Conservation (phyloP, 1,140 invertebrate species). For the Drosophila virilis region DNA sequence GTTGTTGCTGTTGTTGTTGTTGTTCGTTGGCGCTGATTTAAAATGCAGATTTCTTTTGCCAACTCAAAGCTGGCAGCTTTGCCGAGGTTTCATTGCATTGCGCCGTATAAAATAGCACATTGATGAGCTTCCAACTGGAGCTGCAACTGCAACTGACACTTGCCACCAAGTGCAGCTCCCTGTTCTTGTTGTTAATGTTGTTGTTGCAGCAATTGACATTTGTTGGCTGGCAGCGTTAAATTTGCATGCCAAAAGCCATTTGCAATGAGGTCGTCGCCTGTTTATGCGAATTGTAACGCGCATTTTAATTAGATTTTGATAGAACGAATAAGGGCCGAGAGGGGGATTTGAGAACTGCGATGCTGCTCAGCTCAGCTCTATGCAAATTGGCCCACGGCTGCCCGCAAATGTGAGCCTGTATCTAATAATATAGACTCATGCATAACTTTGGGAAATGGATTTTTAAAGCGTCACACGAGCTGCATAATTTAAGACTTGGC, state of each 20-base stretch:
- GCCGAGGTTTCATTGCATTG: slow-evolving; percentile 57
- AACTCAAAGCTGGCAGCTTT: slow-evolving; percentile 28
- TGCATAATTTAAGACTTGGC: slow-evolving; percentile 21
- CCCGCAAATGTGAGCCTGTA: slow-evolving; percentile 8
- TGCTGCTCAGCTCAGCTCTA: slow-evolving; percentile 5
- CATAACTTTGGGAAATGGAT: slow-evolving; percentile 39
- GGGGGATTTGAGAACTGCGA: background rate
- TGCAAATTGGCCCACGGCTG: slow-evolving; percentile 24
- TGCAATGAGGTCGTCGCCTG: slow-evolving; percentile 52
- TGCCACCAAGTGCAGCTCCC: slow-evolving; percentile 2
- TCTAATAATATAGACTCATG: slow-evolving; percentile 12
- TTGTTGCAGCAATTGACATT: slow-evolving; percentile 58
- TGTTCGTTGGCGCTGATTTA: slow-evolving; percentile 51
- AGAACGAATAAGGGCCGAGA: background rate
- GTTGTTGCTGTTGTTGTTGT: slow-evolving; percentile 25
- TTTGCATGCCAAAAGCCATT: slow-evolving; percentile 58
- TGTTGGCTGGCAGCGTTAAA: slow-evolving; percentile 54
- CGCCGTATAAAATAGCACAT: slow-evolving; percentile 49
- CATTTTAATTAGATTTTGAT: slow-evolving; percentile 73
- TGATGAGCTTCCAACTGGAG: slow-evolving; percentile 33
- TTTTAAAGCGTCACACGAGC: slow-evolving; percentile 40
- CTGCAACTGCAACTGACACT: slow-evolving; percentile 8
- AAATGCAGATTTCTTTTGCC: slow-evolving; percentile 71
- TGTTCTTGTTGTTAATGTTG: slow-evolving; percentile 13
- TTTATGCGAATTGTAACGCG: slow-evolving; percentile 69